Conservation (phyloP, 2,888 invertebrate genomes). For the Desoria tigrina region DNA sequence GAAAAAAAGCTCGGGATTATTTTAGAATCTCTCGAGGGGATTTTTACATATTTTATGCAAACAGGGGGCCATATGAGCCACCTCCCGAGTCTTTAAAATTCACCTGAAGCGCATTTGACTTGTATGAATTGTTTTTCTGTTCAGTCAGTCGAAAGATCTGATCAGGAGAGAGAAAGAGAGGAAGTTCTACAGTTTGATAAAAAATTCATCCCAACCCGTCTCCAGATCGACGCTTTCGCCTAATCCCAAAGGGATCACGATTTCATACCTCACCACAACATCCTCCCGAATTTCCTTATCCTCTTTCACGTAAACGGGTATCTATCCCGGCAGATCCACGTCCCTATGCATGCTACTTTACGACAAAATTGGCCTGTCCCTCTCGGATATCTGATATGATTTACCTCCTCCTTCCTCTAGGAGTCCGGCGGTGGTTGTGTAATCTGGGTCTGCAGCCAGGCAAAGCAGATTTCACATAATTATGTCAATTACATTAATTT, state of each 20-base stretch:
- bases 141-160: constrained; percentile 7
- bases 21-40: constrained; percentile 17
- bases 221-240: neutral
- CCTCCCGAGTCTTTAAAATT: constrained; percentile 20
- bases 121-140: constrained; percentile 20
- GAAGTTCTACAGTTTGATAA: constrained; percentile 15
- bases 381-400: too few species aligned
- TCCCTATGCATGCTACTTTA: too few species aligned
- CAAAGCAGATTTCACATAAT: constrained; percentile 3
- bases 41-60: constrained; percentile 25
- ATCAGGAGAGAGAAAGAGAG: neutral
- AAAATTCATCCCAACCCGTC: constrained; percentile 21
- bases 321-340: too few species aligned
- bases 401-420: too few species aligned
- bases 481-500: constrained; percentile 17
- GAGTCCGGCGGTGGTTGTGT: too few species aligned
- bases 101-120: constrained; percentile 25
- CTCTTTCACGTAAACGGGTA: too few species aligned
- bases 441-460: neutral
- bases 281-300: neutral
- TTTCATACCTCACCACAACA: neutral
- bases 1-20: constrained; percentile 21
- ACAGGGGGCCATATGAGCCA: constrained; percentile 10
- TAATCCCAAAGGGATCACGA: neutral
- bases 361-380: too few species aligned